Percentiles rank a stretch among this genome's conserved stretches.
Conservation (phyloP, 1,140 invertebrate species). For the Lasioglossum albipes region DNA sequence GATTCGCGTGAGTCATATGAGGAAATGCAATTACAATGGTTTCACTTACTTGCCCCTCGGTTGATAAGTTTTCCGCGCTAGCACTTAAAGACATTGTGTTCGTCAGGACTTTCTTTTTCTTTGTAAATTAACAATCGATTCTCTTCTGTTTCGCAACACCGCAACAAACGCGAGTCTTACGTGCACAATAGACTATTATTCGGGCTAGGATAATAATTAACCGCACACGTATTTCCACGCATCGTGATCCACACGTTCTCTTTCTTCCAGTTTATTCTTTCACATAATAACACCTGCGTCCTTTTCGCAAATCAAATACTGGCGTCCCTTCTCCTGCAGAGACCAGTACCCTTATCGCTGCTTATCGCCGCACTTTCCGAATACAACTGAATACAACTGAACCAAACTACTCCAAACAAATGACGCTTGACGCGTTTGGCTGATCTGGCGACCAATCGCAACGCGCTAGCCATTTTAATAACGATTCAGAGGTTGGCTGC, state of each 20-base stretch:
- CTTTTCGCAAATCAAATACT: neutral
- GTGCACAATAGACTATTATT: conserved; percentile 6
- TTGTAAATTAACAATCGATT: conserved; percentile 30
- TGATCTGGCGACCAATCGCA: neutral
- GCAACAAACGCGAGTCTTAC: conserved; percentile 35
- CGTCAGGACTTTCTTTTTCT: neutral
- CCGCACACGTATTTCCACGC: conserved; percentile 1
- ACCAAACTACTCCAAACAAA: conserved; percentile 51
- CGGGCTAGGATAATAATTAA: conserved; percentile 5
- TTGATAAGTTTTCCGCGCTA: conserved; percentile 84
- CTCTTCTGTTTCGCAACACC: neutral
- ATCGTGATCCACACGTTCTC: conserved; percentile 26
- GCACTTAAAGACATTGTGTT: conserved; percentile 83
- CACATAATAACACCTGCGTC: conserved; percentile 20
- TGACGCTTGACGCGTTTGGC: conserved; percentile 44
- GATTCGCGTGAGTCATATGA: conserved; percentile 53
- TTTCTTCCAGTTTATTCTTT: neutral
- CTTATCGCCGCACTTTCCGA: conserved; percentile 11
- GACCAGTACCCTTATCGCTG: neutral
- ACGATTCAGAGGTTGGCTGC: neutral
- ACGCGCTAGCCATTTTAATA: too few species aligned
- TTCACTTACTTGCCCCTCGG: conserved; percentile 81
- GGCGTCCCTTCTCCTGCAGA: neutral
- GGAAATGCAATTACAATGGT: conserved; percentile 31
- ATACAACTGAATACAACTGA: conserved; percentile 13